Conservation (phyloP, 1,140 invertebrate genomes). For the Vollenhovia emeryi region DNA sequence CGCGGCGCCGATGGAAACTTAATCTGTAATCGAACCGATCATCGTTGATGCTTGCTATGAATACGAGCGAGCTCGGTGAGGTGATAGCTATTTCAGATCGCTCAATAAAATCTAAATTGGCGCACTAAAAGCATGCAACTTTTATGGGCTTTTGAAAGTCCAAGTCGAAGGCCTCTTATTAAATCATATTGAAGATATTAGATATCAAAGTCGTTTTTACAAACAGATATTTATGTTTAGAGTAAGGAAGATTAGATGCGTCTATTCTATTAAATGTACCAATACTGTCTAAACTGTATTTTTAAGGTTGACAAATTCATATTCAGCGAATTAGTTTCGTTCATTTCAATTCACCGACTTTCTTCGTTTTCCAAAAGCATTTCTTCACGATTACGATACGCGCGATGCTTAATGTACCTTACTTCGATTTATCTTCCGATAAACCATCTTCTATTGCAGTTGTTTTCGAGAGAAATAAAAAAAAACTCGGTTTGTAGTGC, state of each 20-base stretch:
- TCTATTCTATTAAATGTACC: neutral
- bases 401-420: neutral
- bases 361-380: neutral
- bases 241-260: neutral
- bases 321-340: neutral
- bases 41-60: slow-evolving; percentile 23
- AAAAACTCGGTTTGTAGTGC: neutral
- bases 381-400: neutral
- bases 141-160: neutral
- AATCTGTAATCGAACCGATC: slow-evolving; percentile 65
- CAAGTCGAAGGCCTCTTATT: neutral
- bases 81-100: neutral
- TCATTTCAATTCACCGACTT: neutral
- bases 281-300: neutral
- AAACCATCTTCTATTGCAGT: neutral
- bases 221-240: neutral
- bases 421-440: neutral
- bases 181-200: neutral
- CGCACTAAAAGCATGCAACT: neutral
- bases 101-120: neutral
- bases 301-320: neutral
- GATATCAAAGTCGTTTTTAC: neutral
- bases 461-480: no score
- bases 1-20: slow-evolving; percentile 57
- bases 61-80: slow-evolving; percentile 37